phyloP scores from a whole-genome alignment of 1,140 invertebrate species.

The Trachelipus rathkii region DNA sequence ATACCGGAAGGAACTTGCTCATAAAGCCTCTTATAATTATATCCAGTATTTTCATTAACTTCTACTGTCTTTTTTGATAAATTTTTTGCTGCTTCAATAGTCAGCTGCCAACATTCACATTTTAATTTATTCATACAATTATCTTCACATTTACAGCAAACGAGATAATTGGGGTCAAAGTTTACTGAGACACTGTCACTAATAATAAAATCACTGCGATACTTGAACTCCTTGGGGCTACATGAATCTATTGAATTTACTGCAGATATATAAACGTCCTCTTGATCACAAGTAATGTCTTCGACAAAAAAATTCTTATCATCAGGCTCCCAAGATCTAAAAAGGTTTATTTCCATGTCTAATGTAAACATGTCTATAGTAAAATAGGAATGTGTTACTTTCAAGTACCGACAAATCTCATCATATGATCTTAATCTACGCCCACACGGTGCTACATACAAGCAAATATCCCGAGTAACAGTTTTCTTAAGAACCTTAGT shows the following conservation, averaged over 20 bases:
- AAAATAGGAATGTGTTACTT: constrained; percentile 64
- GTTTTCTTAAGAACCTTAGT: constrained; percentile 51
- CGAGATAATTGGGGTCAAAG: constrained; percentile 76
- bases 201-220: constrained; percentile 76
- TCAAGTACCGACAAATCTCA: constrained; percentile 75
- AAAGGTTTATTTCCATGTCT: constrained; percentile 68
- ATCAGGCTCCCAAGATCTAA: constrained; percentile 67
- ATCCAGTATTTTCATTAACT: constrained; percentile 63
- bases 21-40: constrained; percentile 72
- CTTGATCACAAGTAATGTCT: constrained; percentile 59
- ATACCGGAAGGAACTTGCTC: constrained; percentile 85
- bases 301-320: constrained; percentile 47
- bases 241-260: constrained; percentile 83
- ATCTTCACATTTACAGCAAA: constrained; percentile 86
- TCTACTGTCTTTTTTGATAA: constrained; percentile 51
- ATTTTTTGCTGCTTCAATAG: constrained; percentile 64
- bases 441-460: constrained; percentile 84
- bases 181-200: constrained; percentile 80
- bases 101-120: constrained; percentile 88
- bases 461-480: constrained; percentile 52
- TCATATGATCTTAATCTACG: constrained; percentile 67
- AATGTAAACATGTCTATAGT: constrained; percentile 88
- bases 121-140: constrained; percentile 83
- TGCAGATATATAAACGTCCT: constrained; percentile 80
- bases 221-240: constrained; percentile 75